A percentile compares a stretch with the other conserved stretches of the same genome.
Conservation (phyloP, 2,888 invertebrate genomes). For the Nomada hirtipes region DNA sequence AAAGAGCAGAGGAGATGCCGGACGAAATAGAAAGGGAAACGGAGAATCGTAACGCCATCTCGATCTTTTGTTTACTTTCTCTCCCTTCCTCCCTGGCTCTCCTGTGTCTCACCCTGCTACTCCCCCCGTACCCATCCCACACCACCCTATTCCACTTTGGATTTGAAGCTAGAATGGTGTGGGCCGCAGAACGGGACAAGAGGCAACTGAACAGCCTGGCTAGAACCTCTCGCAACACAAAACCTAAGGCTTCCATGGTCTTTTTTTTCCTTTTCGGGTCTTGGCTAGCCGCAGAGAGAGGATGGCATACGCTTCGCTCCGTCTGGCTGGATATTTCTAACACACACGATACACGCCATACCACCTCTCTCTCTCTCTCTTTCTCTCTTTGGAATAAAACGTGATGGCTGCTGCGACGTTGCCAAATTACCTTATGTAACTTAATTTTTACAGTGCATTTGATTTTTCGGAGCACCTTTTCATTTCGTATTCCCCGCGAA, state of each 20-base stretch:
- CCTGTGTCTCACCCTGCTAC: not conserved
- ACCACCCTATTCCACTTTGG: conserved; percentile 17
- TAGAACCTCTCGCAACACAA: conserved; percentile 73
- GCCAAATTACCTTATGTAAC: conserved; percentile 81
- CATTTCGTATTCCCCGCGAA: too few species aligned
- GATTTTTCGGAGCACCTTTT: not conserved
- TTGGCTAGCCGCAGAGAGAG: conserved; percentile 71
- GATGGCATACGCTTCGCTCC: conserved; percentile 70
- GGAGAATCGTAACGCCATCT: conserved; percentile 71
- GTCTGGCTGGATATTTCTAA: conserved; percentile 78
- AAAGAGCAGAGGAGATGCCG: conserved; percentile 65
- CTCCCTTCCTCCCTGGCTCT: conserved; percentile 5
- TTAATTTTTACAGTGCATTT: conserved; percentile 47
- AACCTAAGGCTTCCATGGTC: conserved; percentile 71
- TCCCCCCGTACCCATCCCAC: not conserved
- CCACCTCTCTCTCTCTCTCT: conserved; percentile 4
- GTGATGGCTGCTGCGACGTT: conserved; percentile 79
- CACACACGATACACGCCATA: conserved; percentile 62
- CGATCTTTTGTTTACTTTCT: conserved; percentile 67
- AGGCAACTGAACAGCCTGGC: conserved; percentile 69
- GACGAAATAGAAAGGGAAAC: conserved; percentile 60
- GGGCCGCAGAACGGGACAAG: conserved; percentile 64
- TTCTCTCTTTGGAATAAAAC: conserved; percentile 52
- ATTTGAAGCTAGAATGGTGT: conserved; percentile 51
- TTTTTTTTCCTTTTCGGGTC: conserved; percentile 58